Evolutionary conservation across 1,140 invertebrate genomes (phyloP), one percentile per base, ranked within the genome.

Genomic region (Plectus sambesii): DNA sequence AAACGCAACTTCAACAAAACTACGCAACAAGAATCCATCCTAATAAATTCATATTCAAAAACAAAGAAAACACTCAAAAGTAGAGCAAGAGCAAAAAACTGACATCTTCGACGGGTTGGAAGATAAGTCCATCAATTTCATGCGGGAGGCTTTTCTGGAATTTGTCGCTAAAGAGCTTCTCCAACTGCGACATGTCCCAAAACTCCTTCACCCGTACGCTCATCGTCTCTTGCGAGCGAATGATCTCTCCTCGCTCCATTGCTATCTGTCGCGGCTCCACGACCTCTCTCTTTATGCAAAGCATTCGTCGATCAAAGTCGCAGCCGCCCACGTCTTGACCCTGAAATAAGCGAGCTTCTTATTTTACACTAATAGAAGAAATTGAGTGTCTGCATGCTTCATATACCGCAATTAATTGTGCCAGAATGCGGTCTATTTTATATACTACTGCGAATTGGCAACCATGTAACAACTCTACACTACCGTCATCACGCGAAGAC

Each of bases 71-170:
- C n/a, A n/a, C n/a, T n/a, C n/a, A n/a, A n/a, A n/a, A n/a, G n/a
- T n/a, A n/a, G n/a, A n/a, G n/a, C n/a, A n/a, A n/a, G n/a, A n/a
- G n/a, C n/a, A n/a, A n/a, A 30, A 26, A 36, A 20, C 15, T 43
- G 37, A 74, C 63, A 60, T 86, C 82, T 54, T 79, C 76, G 0
- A 81, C 77, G 1, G 94, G 94, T 69, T 99, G 93, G 69, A 97
- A 99, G 60, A 99, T 90, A 0, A 98, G 74, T 37, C 94, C 94
- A 70, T 99, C 94, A 0, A 92, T 88, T 72, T 97, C 88, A 66
- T 99, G 94, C 19, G 78, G 76, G 1, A 98, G 71, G 40, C 82
- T 78, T 52, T 80, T 80, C 0, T 81, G 77, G 71, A 98, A 97
- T 63, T 87, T 86, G 39, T 84, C 81, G 45, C 82, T 79, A 12